Conservation (phyloP, 2,113 vertebrate genomes). For the Melanocharis versteri region DNA sequence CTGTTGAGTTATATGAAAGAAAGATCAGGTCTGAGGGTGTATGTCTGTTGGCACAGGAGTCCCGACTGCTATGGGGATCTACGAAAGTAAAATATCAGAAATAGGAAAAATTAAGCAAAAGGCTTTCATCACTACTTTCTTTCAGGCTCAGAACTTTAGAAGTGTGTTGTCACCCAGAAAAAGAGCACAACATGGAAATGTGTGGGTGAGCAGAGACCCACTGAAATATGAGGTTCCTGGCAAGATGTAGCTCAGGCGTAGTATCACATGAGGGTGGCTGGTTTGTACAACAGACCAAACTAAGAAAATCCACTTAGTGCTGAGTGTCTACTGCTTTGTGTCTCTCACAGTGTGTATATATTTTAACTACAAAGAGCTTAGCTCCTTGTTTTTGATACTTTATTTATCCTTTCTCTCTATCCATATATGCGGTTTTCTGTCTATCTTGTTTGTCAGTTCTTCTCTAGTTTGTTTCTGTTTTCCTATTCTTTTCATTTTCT, state of each 20-base stretch:
- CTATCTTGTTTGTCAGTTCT: neutral
- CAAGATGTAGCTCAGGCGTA: neutral
- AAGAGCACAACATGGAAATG: neutral
- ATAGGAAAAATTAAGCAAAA: neutral
- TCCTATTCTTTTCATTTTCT: neutral
- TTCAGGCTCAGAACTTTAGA: neutral
- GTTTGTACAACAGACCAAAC: neutral
- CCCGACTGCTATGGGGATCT: neutral
- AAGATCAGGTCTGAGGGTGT: neutral
- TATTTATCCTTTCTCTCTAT: neutral
- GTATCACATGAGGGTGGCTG: slow-evolving; percentile 18
- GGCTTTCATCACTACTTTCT: neutral
- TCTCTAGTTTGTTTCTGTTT: neutral
- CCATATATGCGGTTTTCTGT: neutral
- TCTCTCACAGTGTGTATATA: neutral
- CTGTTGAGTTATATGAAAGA: neutral
- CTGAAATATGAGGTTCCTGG: neutral
- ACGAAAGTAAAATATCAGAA: neutral
- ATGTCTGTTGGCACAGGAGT: neutral
- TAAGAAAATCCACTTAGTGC: neutral
- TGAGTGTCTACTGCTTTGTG: neutral
- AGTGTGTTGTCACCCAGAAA: neutral
- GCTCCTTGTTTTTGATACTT: neutral
- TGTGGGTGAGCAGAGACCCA: neutral
- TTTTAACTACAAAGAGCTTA: neutral